A percentile compares a stretch with the other conserved stretches of the same genome.
Evolutionary conservation across 2,797 vertebrate genomes (phyloP).

Genomic region (Gymnoscopelus braueri): DNA sequence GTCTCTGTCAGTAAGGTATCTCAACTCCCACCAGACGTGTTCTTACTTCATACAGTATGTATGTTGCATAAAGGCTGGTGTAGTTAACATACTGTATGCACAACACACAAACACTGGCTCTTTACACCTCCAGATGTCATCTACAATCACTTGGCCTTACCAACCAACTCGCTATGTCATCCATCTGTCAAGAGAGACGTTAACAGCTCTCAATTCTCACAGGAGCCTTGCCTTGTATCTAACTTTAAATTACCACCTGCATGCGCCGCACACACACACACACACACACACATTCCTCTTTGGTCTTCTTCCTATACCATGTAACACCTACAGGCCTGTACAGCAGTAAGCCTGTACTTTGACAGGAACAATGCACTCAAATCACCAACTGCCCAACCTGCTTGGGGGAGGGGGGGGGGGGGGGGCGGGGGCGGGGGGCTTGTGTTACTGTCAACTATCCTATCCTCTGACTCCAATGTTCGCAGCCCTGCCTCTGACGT

Average conservation of each 20-base stretch:
- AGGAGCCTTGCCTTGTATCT: constrained; percentile 12
- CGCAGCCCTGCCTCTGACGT: too few relatives aligned
- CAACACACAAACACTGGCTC: constrained; percentile 19
- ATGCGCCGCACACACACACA: neutral
- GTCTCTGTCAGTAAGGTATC: constrained; percentile 32
- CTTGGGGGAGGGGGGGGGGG: too few relatives aligned
- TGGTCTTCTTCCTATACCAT: neutral
- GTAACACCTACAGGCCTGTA: neutral
- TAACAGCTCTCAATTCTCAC: constrained; percentile 41
- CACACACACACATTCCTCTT: constrained; percentile 4
- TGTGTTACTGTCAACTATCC: too few relatives aligned
- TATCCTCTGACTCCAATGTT: too few relatives aligned
- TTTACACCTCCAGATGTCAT: constrained; percentile 47
- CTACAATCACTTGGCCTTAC: constrained; percentile 15
- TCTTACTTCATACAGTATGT: constrained; percentile 32
- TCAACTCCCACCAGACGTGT: constrained; percentile 26
- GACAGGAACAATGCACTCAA: neutral
- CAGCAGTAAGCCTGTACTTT: constrained; percentile 12
- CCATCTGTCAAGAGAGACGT: constrained; percentile 17
- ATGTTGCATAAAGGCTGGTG: neutral
- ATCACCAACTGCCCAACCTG: too few relatives aligned
- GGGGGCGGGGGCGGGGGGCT: too few relatives aligned
- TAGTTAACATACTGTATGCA: constrained; percentile 3
- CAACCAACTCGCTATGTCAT: constrained; percentile 21
- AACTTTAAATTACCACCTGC: neutral